These are phyloP conservation scores for Eulemur macaco DNA, from an alignment of 2,113 vertebrate genomes.

Conservation along the genomic window DNA sequence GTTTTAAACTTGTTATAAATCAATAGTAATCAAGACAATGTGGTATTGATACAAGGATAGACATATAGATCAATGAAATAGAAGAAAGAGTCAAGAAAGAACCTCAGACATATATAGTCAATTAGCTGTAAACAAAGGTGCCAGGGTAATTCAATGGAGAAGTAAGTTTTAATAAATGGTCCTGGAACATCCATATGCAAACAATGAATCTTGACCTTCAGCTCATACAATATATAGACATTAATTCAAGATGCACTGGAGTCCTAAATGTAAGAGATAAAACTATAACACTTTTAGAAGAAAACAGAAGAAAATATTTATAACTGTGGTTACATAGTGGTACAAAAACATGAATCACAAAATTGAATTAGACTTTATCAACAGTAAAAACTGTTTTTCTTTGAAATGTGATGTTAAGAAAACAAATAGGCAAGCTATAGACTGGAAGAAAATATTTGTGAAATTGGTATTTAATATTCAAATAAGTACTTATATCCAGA, in stretches of 20 bases:
- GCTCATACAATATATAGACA: background rate
- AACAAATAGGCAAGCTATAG: background rate
- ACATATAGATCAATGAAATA: background rate
- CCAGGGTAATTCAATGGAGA: background rate
- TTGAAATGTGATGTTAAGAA: constrained; percentile 17
- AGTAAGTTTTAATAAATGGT: background rate
- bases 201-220: background rate
- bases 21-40: background rate
- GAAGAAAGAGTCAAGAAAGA: background rate
- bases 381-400: background rate
- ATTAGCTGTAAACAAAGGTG: background rate
- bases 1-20: background rate
- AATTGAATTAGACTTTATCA: constrained; percentile 38
- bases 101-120: background rate
- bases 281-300: constrained; percentile 26
- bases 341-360: constrained; percentile 34
- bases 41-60: background rate
- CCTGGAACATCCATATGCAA: background rate
- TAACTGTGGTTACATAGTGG: background rate
- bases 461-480: background rate
- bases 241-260: constrained; percentile 39
- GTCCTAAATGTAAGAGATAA: constrained; percentile 9
- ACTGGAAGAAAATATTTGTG: constrained; percentile 3
- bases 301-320: constrained; percentile 29
- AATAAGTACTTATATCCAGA: background rate